A percentile compares a stretch with the other conserved stretches of the same genome.
Evolutionary conservation across 2,888 invertebrate genomes (phyloP).

Genomic region (Drosophila histrio): DNA sequence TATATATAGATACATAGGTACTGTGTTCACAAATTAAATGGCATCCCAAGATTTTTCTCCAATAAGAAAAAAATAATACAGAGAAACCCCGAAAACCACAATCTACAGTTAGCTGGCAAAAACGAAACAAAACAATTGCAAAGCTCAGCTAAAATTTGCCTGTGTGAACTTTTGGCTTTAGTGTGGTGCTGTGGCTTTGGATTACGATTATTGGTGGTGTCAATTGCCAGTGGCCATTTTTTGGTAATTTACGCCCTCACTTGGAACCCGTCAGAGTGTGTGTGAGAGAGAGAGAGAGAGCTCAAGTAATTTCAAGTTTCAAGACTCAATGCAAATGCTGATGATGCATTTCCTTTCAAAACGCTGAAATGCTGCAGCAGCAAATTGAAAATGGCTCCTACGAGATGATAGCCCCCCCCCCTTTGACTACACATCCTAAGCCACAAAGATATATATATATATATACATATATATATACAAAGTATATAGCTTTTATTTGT

Average conservation of each 20-base stretch:
- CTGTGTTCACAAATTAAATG: conserved; percentile 30
- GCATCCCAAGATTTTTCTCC: conserved; percentile 4
- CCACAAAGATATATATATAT: neutral
- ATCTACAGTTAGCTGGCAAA: conserved; percentile 15
- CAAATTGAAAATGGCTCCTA: conserved; percentile 77
- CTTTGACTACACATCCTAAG: neutral
- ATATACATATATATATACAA: conserved; percentile 23
- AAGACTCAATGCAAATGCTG: conserved; percentile 75
- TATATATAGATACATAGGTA: neutral
- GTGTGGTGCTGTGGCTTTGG: conserved; percentile 6
- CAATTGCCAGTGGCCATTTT: conserved; percentile 78
- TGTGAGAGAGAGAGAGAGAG: neutral
- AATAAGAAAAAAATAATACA: neutral
- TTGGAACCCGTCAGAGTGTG: neutral
- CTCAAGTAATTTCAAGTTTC: conserved; percentile 73
- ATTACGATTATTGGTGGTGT: conserved; percentile 70
- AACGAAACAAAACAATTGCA: conserved; percentile 67
- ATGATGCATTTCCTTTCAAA: conserved; percentile 77
- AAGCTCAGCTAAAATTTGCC: conserved; percentile 67
- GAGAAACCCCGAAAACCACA: conserved; percentile 25
- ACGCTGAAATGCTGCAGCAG: conserved; percentile 65
- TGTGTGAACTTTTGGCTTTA: conserved; percentile 53
- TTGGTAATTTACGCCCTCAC: conserved; percentile 71
- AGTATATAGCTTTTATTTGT: conserved; percentile 59
- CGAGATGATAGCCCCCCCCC: conserved; percentile 37